Base-by-base conservation (phyloP, 2,888 invertebrate species). In the Campopleginae sp. region DNA sequence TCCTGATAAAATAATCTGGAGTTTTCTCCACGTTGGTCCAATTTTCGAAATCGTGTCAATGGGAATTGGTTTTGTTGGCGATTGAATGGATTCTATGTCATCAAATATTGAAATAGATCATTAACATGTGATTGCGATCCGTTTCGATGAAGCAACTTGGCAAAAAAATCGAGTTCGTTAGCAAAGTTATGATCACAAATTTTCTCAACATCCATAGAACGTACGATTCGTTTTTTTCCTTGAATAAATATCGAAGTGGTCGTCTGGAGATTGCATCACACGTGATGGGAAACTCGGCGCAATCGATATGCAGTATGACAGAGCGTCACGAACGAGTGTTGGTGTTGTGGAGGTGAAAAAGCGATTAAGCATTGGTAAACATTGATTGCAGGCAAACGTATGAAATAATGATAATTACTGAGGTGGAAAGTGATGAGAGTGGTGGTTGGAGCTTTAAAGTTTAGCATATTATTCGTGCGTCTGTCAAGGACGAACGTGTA, bases 321-420 rank as follows among this genome's bases (percentile, higher is more conserved):
- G 23, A 38, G 51, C 19, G 31, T 19, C 44, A 63, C 66, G 63
- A 44, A 61, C 27, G 58, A 17, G 19, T 19, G 31, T 38, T 23
- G 42, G 8, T 23, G 31, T 5, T 19, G 38, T 19, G 1, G 27
- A 46, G 14, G 6, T 19, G 27, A 48, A 75, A 68, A 61, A 66
- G 38, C 31, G 66, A 63, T 63, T 58, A 70, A 61, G 48, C 23
- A 51, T 51, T n/a, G 19, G 58, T 19, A 17, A 48, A 38, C 46
- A 80, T 84, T 74, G 81, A 85, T 78, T 81, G 77, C 38, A 46
- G 61, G 63, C 19, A 66, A 58, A 74, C 63, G 51, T 74, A 66
- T 44, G 77, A 84, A 81, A 72, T 70, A 63, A 66, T 78, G 44
- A 72, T 70, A 63, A 66, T 78, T 44, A 74, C 72, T 44, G 78